These are phyloP conservation scores for Melanotaenia pygmaea DNA, from an alignment of 2,797 vertebrate genomes.

Conservation along the genomic window DNA sequence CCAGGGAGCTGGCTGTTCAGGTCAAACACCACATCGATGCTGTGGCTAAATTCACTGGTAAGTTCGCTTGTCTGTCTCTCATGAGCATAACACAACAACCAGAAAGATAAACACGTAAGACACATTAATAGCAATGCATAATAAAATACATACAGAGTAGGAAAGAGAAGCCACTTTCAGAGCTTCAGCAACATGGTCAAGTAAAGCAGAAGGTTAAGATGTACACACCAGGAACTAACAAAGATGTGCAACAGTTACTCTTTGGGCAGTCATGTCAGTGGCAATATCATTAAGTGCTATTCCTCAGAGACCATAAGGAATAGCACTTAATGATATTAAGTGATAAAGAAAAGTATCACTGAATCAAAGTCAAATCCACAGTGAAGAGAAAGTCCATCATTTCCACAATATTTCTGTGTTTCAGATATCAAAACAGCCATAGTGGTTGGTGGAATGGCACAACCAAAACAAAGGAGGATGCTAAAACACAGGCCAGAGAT, in stretches of 20 bases:
- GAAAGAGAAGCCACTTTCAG: too few relatives aligned
- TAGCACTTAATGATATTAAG: too few relatives aligned
- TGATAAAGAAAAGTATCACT: background rate
- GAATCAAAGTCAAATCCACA: background rate
- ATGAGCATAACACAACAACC: background rate
- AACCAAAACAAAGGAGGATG: constrained; percentile 91
- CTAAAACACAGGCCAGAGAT: constrained; percentile 92
- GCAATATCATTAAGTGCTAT: too few relatives aligned
- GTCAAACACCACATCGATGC: constrained; percentile 98
- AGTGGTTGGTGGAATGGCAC: constrained; percentile 95
- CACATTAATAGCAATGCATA: background rate
- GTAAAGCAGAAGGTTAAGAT: too few relatives aligned
- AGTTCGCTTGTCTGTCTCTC: constrained; percentile 17
- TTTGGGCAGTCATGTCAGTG: too few relatives aligned
- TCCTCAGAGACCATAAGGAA: too few relatives aligned
- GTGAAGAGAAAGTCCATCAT: background rate
- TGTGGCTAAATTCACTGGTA: constrained; percentile 91
- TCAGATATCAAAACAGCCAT: constrained; percentile 92
- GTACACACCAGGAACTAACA: too few relatives aligned
- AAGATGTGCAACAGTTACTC: too few relatives aligned
- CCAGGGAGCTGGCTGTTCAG: constrained; percentile 95
- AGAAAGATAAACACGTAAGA: background rate
- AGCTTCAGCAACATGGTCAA: too few relatives aligned
- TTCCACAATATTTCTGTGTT: constrained; percentile 7
- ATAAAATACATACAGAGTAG: too few relatives aligned